A percentile compares a stretch with the other conserved stretches of the same genome.
These are phyloP conservation scores for Cervus canadensis DNA, from an alignment of 2,113 vertebrate species.

Conservation along the genomic window DNA sequence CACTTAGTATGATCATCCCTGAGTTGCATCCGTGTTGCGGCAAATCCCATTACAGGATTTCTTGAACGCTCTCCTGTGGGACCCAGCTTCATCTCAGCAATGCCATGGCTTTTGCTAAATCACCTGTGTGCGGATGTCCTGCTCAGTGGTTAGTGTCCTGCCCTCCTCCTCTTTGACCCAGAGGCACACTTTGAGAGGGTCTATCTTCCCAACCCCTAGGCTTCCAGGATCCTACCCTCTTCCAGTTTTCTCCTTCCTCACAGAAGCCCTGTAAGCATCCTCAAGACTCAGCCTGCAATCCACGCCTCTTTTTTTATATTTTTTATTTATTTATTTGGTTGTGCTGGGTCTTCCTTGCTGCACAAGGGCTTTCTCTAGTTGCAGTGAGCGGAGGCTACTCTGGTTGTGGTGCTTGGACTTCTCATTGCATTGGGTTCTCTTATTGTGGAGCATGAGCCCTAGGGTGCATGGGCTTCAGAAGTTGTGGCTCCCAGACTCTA, in stretches of 20 bases:
- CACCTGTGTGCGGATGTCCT: rapidly evolving
- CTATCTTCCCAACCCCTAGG: background rate
- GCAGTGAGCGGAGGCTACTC: background rate
- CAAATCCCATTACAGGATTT: background rate
- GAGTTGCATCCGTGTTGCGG: background rate
- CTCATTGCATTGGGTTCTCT: background rate
- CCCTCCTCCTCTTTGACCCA: background rate
- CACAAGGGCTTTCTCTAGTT: background rate
- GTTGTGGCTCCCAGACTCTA: background rate
- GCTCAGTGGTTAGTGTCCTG: background rate
- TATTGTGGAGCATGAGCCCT: background rate
- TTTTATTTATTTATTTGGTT: background rate
- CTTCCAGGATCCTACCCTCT: background rate
- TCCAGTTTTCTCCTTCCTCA: background rate
- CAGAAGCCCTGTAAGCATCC: too few relatives aligned
- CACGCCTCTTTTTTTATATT: rapidly evolving
- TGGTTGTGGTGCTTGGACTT: background rate
- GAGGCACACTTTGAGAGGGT: background rate
- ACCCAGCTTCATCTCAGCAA: rapidly evolving
- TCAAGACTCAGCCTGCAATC: background rate
- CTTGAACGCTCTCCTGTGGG: background rate
- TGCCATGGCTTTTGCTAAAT: background rate
- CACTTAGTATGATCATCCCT: background rate
- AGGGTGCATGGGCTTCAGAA: background rate
- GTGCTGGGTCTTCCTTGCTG: background rate